A percentile compares a stretch with the other conserved stretches of the same genome.
These are phyloP conservation scores for Zelleria hepariella DNA, from an alignment of 2,888 invertebrate genomes.

Conservation along the genomic window DNA sequence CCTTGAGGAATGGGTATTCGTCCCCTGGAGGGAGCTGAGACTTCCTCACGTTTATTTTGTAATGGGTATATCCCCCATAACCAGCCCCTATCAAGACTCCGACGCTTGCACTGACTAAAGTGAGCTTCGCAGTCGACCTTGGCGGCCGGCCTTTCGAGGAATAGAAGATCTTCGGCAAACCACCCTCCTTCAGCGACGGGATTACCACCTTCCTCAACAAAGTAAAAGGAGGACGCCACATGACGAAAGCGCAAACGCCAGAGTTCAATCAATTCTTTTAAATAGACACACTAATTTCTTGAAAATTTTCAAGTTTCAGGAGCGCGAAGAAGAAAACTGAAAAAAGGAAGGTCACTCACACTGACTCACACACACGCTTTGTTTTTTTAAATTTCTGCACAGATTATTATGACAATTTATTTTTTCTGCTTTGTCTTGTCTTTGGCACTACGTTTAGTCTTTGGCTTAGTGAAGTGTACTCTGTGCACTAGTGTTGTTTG, in stretches of 20 bases:
- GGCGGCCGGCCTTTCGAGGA: constrained; percentile 48
- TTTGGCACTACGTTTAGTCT: not conserved
- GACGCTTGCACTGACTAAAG: constrained; percentile 71
- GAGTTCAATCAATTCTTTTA: too few relatives aligned
- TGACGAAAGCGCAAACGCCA: constrained; percentile 22
- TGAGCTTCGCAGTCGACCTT: constrained; percentile 59
- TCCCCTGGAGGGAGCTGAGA: constrained; percentile 32
- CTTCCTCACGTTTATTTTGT: constrained; percentile 54
- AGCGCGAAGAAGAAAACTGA: not conserved
- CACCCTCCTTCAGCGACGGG: constrained; percentile 38
- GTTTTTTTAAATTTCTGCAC: not conserved
- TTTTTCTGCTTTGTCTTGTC: not conserved
- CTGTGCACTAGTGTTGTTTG: too few relatives aligned
- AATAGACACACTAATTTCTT: too few relatives aligned
- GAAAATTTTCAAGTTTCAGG: not conserved
- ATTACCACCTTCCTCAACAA: constrained; percentile 42
- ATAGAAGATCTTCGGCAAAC: constrained; percentile 35
- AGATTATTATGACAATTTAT: not conserved
- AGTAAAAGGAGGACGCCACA: constrained; percentile 55
- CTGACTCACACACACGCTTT: not conserved
- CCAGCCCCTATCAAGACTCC: constrained; percentile 71
- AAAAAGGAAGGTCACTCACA: not conserved
- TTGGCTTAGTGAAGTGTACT: too few relatives aligned
- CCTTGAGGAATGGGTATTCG: constrained; percentile 53
- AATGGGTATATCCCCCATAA: constrained; percentile 67